A percentile compares a stretch with the other conserved stretches of the same genome.
These are phyloP conservation scores for Hirtodrosophila confusa DNA, from an alignment of 2,888 invertebrate genomes.

Conservation along the genomic window DNA sequence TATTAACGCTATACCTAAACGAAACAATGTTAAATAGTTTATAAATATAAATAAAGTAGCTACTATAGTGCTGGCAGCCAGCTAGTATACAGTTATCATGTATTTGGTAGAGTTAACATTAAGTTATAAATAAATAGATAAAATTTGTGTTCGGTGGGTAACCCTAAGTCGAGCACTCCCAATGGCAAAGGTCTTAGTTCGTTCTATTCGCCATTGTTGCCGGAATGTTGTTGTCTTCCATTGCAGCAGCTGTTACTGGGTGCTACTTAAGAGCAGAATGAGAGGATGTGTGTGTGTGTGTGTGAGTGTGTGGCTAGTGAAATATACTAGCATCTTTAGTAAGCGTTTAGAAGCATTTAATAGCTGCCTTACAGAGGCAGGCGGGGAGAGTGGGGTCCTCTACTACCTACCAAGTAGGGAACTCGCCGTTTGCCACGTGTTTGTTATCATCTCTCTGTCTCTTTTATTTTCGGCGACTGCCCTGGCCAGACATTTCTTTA, in stretches of 20 bases:
- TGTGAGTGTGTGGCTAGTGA: conserved; percentile 40
- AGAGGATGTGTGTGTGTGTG: conserved; percentile 14
- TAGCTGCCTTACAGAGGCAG: conserved; percentile 45
- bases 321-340: conserved; percentile 73
- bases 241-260: conserved; percentile 62
- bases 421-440: conserved; percentile 46
- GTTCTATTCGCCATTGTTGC: conserved; percentile 14
- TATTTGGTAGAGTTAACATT: too few species aligned
- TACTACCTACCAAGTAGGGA: conserved; percentile 9
- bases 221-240: conserved; percentile 27
- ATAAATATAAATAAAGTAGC: too few species aligned
- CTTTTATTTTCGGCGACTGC: conserved; percentile 36
- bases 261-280: conserved; percentile 55
- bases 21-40: too few species aligned
- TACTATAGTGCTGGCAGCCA: too few species aligned
- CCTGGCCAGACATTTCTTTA: conserved; percentile 72
- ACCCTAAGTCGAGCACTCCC: neutral
- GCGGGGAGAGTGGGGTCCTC: too few species aligned
- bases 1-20: too few species aligned
- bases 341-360: conserved; percentile 76
- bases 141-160: conserved; percentile 3
- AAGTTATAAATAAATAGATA: too few species aligned
- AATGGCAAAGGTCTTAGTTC: neutral
- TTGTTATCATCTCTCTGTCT: conserved; percentile 52
- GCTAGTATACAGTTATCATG: too few species aligned